Conservation (phyloP, 2,888 invertebrate species). For the Polyploca ridens region DNA sequence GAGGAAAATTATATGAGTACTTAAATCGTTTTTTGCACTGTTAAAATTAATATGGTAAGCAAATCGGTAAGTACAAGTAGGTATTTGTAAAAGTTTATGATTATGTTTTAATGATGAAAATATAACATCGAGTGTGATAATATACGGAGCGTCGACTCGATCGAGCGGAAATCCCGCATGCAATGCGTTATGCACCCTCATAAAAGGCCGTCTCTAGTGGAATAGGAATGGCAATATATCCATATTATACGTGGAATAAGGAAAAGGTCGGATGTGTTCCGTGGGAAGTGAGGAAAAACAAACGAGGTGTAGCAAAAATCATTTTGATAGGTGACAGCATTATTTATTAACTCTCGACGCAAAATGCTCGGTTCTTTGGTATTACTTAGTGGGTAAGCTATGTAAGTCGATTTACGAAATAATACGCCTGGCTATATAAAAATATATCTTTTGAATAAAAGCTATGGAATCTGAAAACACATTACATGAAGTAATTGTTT, state of each 20-base stretch:
- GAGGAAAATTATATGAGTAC: too few relatives aligned
- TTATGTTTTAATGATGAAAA: too few relatives aligned
- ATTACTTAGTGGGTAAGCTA: background rate
- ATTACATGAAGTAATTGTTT: background rate
- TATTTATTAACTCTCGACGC: background rate
- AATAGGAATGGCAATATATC: background rate
- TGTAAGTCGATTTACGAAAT: background rate
- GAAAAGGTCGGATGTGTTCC: background rate
- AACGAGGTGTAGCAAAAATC: conserved; percentile 2
- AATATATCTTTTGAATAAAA: too few relatives aligned
- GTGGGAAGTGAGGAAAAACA: background rate
- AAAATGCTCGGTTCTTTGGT: background rate
- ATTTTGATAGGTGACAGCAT: background rate
- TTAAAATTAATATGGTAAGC: too few relatives aligned
- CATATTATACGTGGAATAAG: background rate
- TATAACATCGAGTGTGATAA: background rate
- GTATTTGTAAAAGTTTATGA: too few relatives aligned
- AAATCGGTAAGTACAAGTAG: too few relatives aligned
- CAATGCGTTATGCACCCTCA: background rate
- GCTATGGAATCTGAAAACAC: background rate
- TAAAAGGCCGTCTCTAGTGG: background rate
- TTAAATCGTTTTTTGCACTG: too few relatives aligned
- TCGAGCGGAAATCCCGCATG: background rate
- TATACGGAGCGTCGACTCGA: background rate
- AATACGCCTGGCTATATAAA: too few relatives aligned